phyloP scores from a whole-genome alignment of 2,113 vertebrate species.

The Mystacornis crossleyi region DNA sequence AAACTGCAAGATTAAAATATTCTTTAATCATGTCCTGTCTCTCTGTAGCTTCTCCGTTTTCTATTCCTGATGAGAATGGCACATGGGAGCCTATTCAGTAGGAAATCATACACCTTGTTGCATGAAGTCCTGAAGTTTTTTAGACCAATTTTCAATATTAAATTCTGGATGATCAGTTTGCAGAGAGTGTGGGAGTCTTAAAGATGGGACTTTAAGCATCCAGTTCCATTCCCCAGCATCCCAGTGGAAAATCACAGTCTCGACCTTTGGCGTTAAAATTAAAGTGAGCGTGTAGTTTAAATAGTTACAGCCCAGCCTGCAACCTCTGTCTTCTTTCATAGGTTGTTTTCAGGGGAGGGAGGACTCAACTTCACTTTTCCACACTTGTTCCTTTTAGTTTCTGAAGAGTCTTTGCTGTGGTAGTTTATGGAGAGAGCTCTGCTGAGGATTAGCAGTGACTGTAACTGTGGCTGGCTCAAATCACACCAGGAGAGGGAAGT shows the following conservation, averaged over 20 bases:
- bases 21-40: neutral
- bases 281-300: neutral
- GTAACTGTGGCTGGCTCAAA: neutral
- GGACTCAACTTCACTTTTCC: neutral
- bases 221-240: neutral
- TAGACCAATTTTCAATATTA: neutral
- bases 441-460: neutral
- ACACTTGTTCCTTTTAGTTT: neutral
- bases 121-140: neutral
- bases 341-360: neutral
- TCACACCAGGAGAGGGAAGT: conserved; percentile 32
- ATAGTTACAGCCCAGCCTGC: neutral
- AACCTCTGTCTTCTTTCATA: neutral
- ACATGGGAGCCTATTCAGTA: neutral
- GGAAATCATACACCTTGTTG: neutral
- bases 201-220: neutral
- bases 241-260: neutral
- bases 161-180: neutral
- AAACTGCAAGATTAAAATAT: neutral
- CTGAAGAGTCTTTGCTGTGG: neutral
- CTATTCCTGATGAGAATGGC: neutral
- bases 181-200: neutral
- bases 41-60: neutral
- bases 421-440: neutral
- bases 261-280: neutral